These are phyloP conservation scores for Tursiops truncatus DNA, from an alignment of 2,113 vertebrate genomes.

Conservation along the genomic window DNA sequence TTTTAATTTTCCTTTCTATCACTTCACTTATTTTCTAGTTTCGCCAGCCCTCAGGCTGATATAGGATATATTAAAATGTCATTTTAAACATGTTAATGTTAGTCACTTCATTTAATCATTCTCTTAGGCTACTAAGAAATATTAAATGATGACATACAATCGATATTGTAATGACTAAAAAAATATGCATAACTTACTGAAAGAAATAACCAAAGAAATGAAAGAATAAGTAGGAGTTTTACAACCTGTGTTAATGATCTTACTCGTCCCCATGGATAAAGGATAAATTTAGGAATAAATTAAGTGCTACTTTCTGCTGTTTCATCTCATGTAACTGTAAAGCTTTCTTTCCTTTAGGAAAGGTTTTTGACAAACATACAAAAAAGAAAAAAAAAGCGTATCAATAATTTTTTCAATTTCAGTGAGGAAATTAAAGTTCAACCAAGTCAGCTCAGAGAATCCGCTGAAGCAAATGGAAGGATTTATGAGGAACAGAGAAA, in stretches of 20 bases:
- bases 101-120: conserved; percentile 32
- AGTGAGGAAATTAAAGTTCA: conserved; percentile 98
- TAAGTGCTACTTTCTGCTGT: neutral
- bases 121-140: neutral
- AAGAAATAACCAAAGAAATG: neutral
- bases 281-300: neutral
- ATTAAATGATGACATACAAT: neutral
- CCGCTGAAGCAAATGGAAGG: conserved; percentile 87
- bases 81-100: conserved; percentile 4
- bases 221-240: neutral
- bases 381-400: neutral
- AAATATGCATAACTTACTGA: neutral
- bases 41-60: neutral
- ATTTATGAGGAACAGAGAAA: conserved; percentile 95
- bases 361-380: neutral
- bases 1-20: neutral
- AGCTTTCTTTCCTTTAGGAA: conserved; percentile 36
- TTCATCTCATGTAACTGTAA: conserved; percentile 40
- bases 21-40: conserved; percentile 23
- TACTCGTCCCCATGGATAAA: neutral
- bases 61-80: neutral
- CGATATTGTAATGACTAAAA: neutral
- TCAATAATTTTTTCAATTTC: conserved; percentile 70
- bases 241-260: neutral
- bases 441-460: conserved; percentile 90